A percentile compares a stretch with the other conserved stretches of the same genome.
Conservation (phyloP, 1,140 invertebrate genomes). For the Magallana gigas region DNA sequence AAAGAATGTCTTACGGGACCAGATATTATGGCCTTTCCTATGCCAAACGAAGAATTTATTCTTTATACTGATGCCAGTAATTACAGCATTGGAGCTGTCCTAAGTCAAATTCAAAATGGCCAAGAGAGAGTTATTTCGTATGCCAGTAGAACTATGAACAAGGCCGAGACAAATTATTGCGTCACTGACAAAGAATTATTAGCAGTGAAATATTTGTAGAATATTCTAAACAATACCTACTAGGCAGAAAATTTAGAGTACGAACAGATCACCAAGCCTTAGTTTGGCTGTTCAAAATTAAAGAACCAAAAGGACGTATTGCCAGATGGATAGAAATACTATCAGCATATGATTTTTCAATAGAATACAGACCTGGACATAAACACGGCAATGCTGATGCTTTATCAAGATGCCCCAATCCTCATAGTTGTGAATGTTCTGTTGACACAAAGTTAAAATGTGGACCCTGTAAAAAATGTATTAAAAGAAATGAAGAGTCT, state of each 20-base stretch:
- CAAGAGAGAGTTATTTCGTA: too few species aligned
- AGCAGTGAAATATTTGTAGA: constrained; percentile 57
- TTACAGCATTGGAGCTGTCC: too few species aligned
- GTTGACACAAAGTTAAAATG: constrained; percentile 42
- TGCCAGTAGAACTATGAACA: too few species aligned
- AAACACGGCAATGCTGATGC: constrained; percentile 71
- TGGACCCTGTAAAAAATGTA: constrained; percentile 53
- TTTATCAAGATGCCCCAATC: constrained; percentile 58
- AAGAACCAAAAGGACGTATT: too few species aligned
- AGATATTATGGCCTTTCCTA: constrained; percentile 58
- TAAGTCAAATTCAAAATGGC: too few species aligned
- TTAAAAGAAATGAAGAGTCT: constrained; percentile 1
- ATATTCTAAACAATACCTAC: constrained; percentile 63
- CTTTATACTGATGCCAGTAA: too few species aligned
- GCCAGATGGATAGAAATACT: too few species aligned
- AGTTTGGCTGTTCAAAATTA: constrained; percentile 65
- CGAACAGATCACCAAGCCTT: constrained; percentile 65
- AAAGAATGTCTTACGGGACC: constrained; percentile 56
- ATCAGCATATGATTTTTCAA: too few species aligned
- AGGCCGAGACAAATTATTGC: too few species aligned
- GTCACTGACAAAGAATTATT: too few species aligned
- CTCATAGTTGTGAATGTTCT: constrained; percentile 48
- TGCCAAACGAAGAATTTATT: constrained; percentile 30
- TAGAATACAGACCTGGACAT: too few species aligned
- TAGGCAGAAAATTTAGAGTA: constrained; percentile 59